Conservation (phyloP, 2,113 vertebrate genomes). For the Cichladusa arquata region DNA sequence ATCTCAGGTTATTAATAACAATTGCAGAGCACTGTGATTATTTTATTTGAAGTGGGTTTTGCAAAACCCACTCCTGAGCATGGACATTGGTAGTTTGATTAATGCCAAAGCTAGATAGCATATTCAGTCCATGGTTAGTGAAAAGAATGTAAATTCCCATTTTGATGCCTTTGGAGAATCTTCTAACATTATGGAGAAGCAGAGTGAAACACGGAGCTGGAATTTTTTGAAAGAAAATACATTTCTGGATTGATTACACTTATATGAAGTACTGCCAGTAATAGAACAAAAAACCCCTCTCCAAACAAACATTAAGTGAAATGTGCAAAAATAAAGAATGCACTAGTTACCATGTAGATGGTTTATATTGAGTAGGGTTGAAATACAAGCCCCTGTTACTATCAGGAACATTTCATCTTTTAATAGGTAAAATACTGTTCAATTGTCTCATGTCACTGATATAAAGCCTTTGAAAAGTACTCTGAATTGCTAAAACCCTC, state of each 20-base stretch:
- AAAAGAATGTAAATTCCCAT: neutral
- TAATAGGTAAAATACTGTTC: neutral
- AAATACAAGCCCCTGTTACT: neutral
- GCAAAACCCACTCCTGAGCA: neutral
- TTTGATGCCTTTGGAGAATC: neutral
- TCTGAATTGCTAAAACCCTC: neutral
- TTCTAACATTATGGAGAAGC: neutral
- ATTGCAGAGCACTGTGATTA: neutral
- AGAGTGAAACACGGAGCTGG: neutral
- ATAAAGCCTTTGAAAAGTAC: neutral
- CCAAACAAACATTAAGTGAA: neutral
- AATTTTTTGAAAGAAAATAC: neutral
- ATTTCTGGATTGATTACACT: neutral
- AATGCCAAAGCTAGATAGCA: neutral
- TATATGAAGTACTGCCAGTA: neutral
- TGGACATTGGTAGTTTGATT: neutral
- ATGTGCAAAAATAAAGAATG: neutral
- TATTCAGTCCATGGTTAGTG: neutral
- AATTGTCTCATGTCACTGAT: neutral
- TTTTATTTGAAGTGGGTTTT: neutral
- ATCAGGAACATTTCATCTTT: neutral
- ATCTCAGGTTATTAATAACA: neutral
- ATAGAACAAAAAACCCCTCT: rapidly evolving
- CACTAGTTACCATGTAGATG: neutral
- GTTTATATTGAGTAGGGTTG: neutral